These are phyloP conservation scores for Dipodomys stephensi DNA, from an alignment of 2,113 vertebrate species.

Conservation along the genomic window DNA sequence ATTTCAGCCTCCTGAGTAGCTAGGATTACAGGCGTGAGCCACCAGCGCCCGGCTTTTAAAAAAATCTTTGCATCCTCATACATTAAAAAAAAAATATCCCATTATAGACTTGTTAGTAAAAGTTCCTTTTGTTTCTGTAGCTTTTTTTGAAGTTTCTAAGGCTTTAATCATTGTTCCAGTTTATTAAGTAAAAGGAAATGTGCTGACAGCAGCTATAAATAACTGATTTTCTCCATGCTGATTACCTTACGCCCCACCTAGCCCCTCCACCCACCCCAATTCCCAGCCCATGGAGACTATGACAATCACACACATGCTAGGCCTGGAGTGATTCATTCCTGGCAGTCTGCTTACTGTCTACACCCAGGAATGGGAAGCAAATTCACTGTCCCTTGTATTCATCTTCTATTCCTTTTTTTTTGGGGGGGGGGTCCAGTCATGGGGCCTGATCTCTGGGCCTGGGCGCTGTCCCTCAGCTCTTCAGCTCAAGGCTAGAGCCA, in stretches of 20 bases:
- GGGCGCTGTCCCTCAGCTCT: too few species aligned
- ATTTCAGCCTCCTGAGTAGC: too few species aligned
- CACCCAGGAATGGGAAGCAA: background rate
- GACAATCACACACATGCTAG: background rate
- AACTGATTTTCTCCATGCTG: background rate
- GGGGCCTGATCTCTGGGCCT: too few species aligned
- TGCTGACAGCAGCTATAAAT: background rate
- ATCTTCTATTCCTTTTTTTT: background rate
- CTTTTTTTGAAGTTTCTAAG: conserved; percentile 22
- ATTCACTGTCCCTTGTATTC: background rate
- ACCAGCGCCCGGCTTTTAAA: too few species aligned
- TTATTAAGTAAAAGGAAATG: conserved; percentile 25
- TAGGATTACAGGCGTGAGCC: too few species aligned
- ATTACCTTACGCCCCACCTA: background rate
- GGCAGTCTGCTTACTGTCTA: background rate
- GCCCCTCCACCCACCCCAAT: background rate
- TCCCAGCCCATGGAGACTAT: background rate
- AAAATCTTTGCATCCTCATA: conserved; percentile 17
- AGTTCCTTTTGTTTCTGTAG: conserved; percentile 30
- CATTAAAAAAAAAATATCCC: conserved; percentile 24
- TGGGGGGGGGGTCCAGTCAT: too few species aligned
- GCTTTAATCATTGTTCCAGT: conserved; percentile 22
- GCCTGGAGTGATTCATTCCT: background rate
- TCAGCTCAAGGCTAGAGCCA: too few species aligned
- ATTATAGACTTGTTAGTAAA: conserved; percentile 38